Evolutionary conservation across 92 coral and sea anemone species (phyloP), one percentile per base, ranked within the genome.

Genomic region (Epizoanthus ramosus): DNA sequence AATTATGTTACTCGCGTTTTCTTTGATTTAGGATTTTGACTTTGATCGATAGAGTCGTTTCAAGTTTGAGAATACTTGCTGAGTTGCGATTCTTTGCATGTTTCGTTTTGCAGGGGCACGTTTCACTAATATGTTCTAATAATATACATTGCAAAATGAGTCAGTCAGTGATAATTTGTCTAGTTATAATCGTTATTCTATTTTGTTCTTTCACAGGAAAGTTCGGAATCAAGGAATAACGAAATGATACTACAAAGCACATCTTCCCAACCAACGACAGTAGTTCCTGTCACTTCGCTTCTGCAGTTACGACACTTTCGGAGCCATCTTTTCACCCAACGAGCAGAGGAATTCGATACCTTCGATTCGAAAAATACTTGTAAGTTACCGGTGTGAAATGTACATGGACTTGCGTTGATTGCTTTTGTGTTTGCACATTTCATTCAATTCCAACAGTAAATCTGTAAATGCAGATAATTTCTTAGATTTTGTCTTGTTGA

Each of bases 241-340:
- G 81, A 93, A 92, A 93, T 93, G 95, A 93, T 91, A 66, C 57
- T 2, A 75, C 50, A 57, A 74, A 80, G 87, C 64, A 59, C 80
- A 68, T 79, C 84, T 73, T 71, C 79, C 81, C 68, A 73, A 86
- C 63, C 77, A 70, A 64, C 70, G 35, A 60, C 81, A 60, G 50
- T 70, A 19, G 22, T 72, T 72, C 14, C 77, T 77, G 82, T 22
- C 57, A 60, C 59, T 76, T 59, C 70, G 61, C 71, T 54, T 39
- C 70, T 43, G 61, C 82, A 77, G 60, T 69, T 77, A 69, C 54
- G 54, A 50, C 71, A 57, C 28, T 77, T 77, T 77, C 80, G 82
- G 66, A 61, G 71, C 63, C 82, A 13, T 61, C 60, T 37, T 69
- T 57, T 77, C 54, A 50, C 71, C 82, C 70, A 61, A 61, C 50